Percentiles rank a stretch among this genome's conserved stretches.
phyloP scores from a whole-genome alignment of 2,888 invertebrate genomes.

The Zonitis immaculata region DNA sequence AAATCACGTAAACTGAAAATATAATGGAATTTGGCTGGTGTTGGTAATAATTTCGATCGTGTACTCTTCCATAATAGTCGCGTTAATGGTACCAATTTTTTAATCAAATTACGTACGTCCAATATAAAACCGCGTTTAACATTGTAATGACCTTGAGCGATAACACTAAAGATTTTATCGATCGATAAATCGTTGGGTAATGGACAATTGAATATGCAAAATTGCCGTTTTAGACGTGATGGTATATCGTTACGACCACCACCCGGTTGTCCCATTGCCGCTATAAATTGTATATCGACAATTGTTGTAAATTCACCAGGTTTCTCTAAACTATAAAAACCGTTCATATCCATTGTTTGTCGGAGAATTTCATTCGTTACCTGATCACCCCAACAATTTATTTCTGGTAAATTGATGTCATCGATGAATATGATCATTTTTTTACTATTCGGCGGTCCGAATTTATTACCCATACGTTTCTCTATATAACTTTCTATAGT shows the following conservation, averaged over 20 bases:
- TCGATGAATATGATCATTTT: conserved; percentile 86
- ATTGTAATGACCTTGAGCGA: conserved; percentile 55
- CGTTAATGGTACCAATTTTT: conserved; percentile 68
- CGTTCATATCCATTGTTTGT: conserved; percentile 80
- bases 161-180: conserved; percentile 78
- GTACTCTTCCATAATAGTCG: conserved; percentile 81
- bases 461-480: conserved; percentile 81
- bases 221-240: conserved; percentile 78
- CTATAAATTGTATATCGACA: conserved; percentile 75
- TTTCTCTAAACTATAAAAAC: conserved; percentile 82
- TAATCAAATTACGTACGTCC: conserved; percentile 68
- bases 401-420: conserved; percentile 87
- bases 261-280: conserved; percentile 91
- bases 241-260: conserved; percentile 90
- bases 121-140: conserved; percentile 72
- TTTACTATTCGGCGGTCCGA: conserved; percentile 79
- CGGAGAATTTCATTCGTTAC: conserved; percentile 86
- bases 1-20: conserved; percentile 86
- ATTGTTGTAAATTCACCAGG: conserved; percentile 82
- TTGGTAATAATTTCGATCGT: conserved; percentile 83
- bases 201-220: conserved; percentile 84
- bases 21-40: conserved; percentile 90
- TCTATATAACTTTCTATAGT: conserved; percentile 87
- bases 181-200: conserved; percentile 79
- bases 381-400: conserved; percentile 92